Evolutionary conservation across 2,113 vertebrate species (phyloP).

Genomic region (Todiramphus saurophagus): DNA sequence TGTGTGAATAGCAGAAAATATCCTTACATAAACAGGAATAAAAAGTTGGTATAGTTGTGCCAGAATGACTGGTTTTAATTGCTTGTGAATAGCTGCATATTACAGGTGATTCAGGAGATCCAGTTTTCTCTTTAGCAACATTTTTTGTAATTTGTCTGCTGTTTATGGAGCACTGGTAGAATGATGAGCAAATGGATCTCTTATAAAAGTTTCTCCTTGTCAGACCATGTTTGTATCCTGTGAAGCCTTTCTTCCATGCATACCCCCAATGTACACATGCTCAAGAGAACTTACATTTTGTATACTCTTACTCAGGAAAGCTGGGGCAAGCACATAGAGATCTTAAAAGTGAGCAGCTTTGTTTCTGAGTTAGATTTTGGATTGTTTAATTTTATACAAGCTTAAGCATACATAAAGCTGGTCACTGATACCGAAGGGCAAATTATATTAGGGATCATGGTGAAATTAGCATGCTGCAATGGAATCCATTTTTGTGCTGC

Average conservation of each 20-base stretch:
- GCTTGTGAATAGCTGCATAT: neutral
- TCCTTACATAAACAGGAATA: neutral
- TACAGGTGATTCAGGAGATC: neutral
- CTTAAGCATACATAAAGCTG: neutral
- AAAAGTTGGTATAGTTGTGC: neutral
- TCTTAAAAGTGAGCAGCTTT: neutral
- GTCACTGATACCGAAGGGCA: neutral
- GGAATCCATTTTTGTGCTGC: neutral
- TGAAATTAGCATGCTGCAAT: neutral
- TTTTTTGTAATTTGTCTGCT: neutral
- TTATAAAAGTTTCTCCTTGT: neutral
- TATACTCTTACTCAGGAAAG: neutral
- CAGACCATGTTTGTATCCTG: neutral
- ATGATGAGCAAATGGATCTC: neutral
- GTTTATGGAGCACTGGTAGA: neutral
- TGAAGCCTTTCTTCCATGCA: neutral
- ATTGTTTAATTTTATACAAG: neutral
- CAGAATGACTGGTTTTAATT: neutral
- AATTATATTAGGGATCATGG: neutral
- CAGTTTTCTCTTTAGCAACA: neutral
- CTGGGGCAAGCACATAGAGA: neutral
- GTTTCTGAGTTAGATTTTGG: neutral
- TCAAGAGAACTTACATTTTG: neutral
- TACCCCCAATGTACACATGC: neutral
- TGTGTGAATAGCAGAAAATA: neutral